Base-by-base conservation (phyloP, 2,888 invertebrate genomes). In the Thymelicus sylvestris region DNA sequence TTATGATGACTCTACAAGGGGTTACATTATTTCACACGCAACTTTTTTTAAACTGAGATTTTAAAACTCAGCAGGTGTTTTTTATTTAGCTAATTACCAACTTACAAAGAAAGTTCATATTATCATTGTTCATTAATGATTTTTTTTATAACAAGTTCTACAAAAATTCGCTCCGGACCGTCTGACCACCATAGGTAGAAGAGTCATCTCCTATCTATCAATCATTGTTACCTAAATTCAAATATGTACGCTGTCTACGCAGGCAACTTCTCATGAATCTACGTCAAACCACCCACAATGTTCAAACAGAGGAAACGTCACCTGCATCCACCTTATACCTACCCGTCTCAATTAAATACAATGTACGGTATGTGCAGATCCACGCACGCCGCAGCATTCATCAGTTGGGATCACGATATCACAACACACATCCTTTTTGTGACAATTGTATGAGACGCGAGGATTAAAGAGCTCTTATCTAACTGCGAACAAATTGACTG, bases 401-500 rank as follows among this genome's bases (percentile, higher is more conserved):
- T 55, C 31, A 31, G 50, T 59, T 13, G 31, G 60, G 61, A 71
- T 71, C 71, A 66, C 71, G 61, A 66, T 71, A 71, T 71, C 76
- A 78, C 71, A 76, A 80, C 78, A 81, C 81, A 77, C 80, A 77
- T 81, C 78, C 83, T 85, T 85, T 87, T 86, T 85, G 84, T 81
- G 78, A 77, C 83, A 79, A 84, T 85, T 84, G 85, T 84, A 78
- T 77, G 73, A 78, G 79, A 80, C 74, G 78, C 76, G 77, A 76
- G 82, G 88, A 91, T 91, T 89, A 89, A 73, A 74, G 72, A 79
- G 75, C 77, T 82, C 79, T 79, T 80, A 80, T 78, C 84, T 88
- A 91, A 93, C 88, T 80, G 82, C 83, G 83, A 87, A 87, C 89
- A 87, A 92, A 93, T 92, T 89, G 93, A 86, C 79, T 72, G 66